These are phyloP conservation scores for Alexandromys fortis DNA, from an alignment of 2,113 vertebrate species.

Conservation along the genomic window DNA sequence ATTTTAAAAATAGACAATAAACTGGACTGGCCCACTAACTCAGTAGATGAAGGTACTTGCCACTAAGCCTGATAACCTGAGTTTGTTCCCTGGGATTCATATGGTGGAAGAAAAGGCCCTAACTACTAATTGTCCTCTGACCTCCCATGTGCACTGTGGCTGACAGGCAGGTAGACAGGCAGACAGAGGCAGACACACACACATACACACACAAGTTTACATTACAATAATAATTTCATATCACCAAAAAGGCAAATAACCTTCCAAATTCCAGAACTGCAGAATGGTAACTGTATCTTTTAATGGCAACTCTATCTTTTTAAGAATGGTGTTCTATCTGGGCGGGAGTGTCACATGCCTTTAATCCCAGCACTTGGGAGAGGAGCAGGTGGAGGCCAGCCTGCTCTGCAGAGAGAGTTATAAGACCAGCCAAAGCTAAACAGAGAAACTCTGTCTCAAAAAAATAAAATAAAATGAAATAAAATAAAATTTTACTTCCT, in stretches of 20 bases:
- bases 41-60: background rate
- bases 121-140: background rate
- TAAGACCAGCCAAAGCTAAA: background rate
- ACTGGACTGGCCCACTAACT: background rate
- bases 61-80: background rate
- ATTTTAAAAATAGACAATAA: background rate
- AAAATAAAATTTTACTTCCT: background rate
- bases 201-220: background rate
- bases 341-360: background rate
- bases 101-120: background rate
- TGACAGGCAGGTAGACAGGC: background rate
- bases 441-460: background rate
- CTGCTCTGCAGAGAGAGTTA: background rate
- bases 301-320: background rate
- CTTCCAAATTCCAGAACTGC: slow-evolving; percentile 3
- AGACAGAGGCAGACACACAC: background rate
- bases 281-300: background rate
- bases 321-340: background rate
- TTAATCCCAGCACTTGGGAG: background rate
- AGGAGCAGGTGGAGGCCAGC: background rate
- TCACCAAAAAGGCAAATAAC: slow-evolving; percentile 45
- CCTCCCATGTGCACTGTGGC: background rate
- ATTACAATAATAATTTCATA: slow-evolving; percentile 26
- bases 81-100: background rate
- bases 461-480: too few relatives aligned